A percentile compares a stretch with the other conserved stretches of the same genome.
Conservation (phyloP, 2,797 vertebrate species). For the Esox masquinongy region DNA sequence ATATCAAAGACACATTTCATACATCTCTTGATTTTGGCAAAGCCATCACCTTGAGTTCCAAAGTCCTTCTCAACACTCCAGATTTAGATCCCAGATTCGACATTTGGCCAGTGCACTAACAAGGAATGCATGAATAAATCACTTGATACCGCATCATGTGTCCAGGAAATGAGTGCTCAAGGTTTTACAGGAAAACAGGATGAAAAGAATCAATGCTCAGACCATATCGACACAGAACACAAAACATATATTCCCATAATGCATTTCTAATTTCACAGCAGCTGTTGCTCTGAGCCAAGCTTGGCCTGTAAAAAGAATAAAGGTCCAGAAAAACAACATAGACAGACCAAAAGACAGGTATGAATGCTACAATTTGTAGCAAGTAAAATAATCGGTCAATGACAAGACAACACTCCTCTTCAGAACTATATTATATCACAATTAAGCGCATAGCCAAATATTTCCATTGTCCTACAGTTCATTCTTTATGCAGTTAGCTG, state of each 20-base stretch:
- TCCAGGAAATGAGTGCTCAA: constrained; percentile 59
- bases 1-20: constrained; percentile 18
- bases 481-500: not conserved
- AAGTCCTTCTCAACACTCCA: not conserved
- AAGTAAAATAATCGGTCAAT: constrained; percentile 48
- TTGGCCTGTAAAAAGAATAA: constrained; percentile 55
- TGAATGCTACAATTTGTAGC: constrained; percentile 44
- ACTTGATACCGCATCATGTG: constrained; percentile 52
- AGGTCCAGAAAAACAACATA: constrained; percentile 62
- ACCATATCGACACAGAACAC: constrained; percentile 41
- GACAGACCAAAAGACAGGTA: constrained; percentile 15
- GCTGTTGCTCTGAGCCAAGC: constrained; percentile 50
- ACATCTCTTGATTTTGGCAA: constrained; percentile 4
- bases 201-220: constrained; percentile 51
- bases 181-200: constrained; percentile 43
- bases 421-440: constrained; percentile 15
- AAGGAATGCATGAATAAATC: constrained; percentile 54
- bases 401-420: constrained; percentile 17
- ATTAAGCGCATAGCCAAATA: no score
- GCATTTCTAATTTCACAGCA: constrained; percentile 62
- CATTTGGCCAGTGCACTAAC: constrained; percentile 30
- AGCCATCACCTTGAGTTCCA: constrained; percentile 7
- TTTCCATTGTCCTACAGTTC: not conserved
- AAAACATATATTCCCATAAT: constrained; percentile 64
- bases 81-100: not conserved